Conservation (phyloP, 2,888 invertebrate genomes). For the Sminthurinus aureus region DNA sequence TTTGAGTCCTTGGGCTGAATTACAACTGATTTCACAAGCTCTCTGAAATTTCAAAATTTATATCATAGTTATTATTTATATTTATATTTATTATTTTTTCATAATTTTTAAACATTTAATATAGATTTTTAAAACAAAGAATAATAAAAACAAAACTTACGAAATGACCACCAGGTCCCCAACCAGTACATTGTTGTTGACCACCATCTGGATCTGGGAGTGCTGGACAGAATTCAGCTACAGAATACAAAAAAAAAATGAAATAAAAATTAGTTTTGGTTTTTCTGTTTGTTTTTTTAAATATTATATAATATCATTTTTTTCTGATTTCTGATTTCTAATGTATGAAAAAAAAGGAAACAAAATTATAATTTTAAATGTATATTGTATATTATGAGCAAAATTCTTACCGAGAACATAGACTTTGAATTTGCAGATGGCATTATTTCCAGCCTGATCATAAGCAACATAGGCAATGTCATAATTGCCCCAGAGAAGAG, state of each 20-base stretch:
- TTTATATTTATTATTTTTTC: neutral
- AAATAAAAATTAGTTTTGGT: neutral
- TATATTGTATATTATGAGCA: neutral
- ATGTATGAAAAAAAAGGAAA: too few species aligned
- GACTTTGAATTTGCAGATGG: slow-evolving; percentile 89
- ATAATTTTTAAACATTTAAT: neutral
- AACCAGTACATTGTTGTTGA: slow-evolving; percentile 69
- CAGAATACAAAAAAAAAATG: slow-evolving; percentile 59
- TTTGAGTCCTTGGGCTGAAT: slow-evolving; percentile 73
- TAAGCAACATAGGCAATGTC: slow-evolving; percentile 93
- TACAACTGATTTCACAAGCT: slow-evolving; percentile 90
- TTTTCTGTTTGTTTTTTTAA: neutral
- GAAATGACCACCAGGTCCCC: slow-evolving; percentile 85
- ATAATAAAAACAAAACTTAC: neutral
- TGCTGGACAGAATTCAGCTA: slow-evolving; percentile 91
- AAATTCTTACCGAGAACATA: slow-evolving; percentile 78
- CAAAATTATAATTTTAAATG: slow-evolving; percentile 8
- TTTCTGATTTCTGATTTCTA: too few species aligned
- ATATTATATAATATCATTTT: too few species aligned
- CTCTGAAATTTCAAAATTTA: slow-evolving; percentile 64
- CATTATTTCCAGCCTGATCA: slow-evolving; percentile 90
- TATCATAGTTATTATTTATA: neutral
- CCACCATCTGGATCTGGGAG: slow-evolving; percentile 91
- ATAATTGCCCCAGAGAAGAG: slow-evolving; percentile 88
- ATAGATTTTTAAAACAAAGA: neutral